phyloP scores from a whole-genome alignment of 2,888 invertebrate genomes.

The Melieria picta region DNA sequence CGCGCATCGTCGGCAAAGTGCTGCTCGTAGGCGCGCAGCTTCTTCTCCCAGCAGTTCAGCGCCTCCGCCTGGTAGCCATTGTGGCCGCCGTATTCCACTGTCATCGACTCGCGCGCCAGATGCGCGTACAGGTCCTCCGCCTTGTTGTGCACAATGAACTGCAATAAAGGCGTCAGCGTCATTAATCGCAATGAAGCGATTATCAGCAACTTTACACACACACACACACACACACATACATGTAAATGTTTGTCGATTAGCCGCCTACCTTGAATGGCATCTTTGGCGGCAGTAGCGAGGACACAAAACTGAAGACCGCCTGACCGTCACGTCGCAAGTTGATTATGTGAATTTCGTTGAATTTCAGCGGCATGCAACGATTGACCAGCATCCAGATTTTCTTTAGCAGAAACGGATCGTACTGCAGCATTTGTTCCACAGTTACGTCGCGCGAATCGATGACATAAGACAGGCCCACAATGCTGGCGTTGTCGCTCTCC shows the following conservation, averaged over 20 bases:
- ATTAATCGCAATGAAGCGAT: no score
- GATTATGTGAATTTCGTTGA: slow-evolving; percentile 55
- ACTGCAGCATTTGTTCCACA: slow-evolving; percentile 56
- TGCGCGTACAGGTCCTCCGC: slow-evolving; percentile 56
- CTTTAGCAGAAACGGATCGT: slow-evolving; percentile 52
- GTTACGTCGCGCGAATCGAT: slow-evolving; percentile 54
- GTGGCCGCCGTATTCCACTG: slow-evolving; percentile 56
- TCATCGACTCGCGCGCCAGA: slow-evolving; percentile 53
- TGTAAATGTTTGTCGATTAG: no score
- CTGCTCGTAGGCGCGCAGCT: slow-evolving; percentile 46
- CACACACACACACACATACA: no score
- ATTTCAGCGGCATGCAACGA: slow-evolving; percentile 53
- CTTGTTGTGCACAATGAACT: slow-evolving; percentile 58
- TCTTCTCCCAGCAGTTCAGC: slow-evolving; percentile 50
- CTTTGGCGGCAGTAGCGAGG: slow-evolving; percentile 51
- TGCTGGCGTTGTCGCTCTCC: slow-evolving; percentile 52
- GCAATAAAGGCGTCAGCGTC: background rate
- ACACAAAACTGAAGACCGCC: slow-evolving; percentile 51
- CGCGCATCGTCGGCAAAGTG: slow-evolving; percentile 53
- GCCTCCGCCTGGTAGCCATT: slow-evolving; percentile 56
- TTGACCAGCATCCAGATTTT: slow-evolving; percentile 51
- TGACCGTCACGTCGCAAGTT: slow-evolving; percentile 54
- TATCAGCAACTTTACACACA: no score
- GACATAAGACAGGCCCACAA: slow-evolving; percentile 51
- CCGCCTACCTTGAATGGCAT: slow-evolving; percentile 52